Conservation (phyloP, 1,140 invertebrate genomes). For the Rhyacophila brunnea region DNA sequence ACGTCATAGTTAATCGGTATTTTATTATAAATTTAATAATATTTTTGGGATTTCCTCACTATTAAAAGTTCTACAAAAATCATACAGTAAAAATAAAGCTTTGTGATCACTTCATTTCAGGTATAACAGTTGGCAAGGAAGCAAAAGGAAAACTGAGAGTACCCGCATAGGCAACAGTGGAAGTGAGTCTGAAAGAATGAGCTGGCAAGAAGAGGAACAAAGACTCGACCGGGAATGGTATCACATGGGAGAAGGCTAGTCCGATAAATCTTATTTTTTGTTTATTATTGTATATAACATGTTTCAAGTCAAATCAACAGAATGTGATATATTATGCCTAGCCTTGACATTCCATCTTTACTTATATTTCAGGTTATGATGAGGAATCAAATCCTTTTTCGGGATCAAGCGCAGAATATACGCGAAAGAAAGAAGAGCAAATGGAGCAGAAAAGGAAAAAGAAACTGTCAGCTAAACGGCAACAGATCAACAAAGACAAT, state of each 20-base stretch:
- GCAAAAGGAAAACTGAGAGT: slow-evolving; percentile 41
- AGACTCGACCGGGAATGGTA: slow-evolving; percentile 97
- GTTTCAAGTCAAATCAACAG: too few species aligned
- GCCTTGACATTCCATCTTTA: too few species aligned
- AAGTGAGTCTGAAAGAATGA: slow-evolving; percentile 67
- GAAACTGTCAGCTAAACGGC: slow-evolving; percentile 88
- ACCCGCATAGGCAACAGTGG: slow-evolving; percentile 60
- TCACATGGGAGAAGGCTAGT: slow-evolving; percentile 81
- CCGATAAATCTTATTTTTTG: too few species aligned
- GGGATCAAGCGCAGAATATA: slow-evolving; percentile 86
- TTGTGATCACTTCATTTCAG: too few species aligned
- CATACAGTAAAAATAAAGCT: too few species aligned
- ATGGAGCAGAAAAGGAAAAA: slow-evolving; percentile 87
- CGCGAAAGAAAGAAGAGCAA: slow-evolving; percentile 87
- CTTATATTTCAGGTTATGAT: slow-evolving; percentile 66
- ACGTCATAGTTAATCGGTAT: too few species aligned
- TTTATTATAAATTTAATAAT: too few species aligned
- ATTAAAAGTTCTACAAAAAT: too few species aligned
- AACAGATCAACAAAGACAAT: slow-evolving; percentile 96
- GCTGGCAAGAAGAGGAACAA: slow-evolving; percentile 93
- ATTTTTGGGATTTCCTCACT: too few species aligned
- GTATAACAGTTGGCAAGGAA: slow-evolving; percentile 32
- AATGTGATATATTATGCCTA: too few species aligned
- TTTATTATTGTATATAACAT: too few species aligned
- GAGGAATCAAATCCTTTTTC: slow-evolving; percentile 92